A percentile compares a stretch with the other conserved stretches of the same genome.
These are phyloP conservation scores for Cydia splendana DNA, from an alignment of 1,140 invertebrate species.

Conservation along the genomic window DNA sequence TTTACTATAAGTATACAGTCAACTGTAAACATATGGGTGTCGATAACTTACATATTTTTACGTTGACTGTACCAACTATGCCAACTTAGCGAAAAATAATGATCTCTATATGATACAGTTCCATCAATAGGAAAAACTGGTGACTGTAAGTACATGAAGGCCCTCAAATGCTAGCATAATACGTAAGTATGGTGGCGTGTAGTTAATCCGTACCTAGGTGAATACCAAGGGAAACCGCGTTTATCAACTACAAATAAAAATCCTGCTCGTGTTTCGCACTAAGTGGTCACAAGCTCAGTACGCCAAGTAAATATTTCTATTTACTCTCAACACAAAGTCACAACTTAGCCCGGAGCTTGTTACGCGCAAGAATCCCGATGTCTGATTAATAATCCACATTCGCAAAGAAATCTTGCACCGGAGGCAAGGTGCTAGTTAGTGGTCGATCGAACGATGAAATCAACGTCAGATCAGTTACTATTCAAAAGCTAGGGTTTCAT, in stretches of 20 bases:
- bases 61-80: too few species aligned
- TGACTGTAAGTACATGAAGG: too few species aligned
- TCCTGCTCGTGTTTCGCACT: neutral
- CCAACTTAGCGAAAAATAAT: too few species aligned
- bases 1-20: too few species aligned
- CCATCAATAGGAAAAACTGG: too few species aligned
- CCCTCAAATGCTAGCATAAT: too few species aligned
- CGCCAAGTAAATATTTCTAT: constrained; percentile 14
- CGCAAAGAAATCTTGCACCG: constrained; percentile 25
- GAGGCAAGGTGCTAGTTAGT: constrained; percentile 27
- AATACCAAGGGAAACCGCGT: neutral
- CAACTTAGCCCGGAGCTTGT: neutral
- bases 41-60: too few species aligned
- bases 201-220: neutral
- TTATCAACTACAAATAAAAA: neutral
- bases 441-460: neutral
- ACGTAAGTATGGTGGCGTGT: too few species aligned
- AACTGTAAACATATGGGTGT: too few species aligned
- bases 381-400: constrained; percentile 31
- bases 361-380: constrained; percentile 21
- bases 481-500: too few species aligned
- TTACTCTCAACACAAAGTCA: constrained; percentile 13
- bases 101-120: too few species aligned
- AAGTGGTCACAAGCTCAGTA: neutral
- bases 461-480: neutral